Evolutionary conservation across 2,113 vertebrate genomes (phyloP).

Genomic region (Oncorhynchus tshawytscha): DNA sequence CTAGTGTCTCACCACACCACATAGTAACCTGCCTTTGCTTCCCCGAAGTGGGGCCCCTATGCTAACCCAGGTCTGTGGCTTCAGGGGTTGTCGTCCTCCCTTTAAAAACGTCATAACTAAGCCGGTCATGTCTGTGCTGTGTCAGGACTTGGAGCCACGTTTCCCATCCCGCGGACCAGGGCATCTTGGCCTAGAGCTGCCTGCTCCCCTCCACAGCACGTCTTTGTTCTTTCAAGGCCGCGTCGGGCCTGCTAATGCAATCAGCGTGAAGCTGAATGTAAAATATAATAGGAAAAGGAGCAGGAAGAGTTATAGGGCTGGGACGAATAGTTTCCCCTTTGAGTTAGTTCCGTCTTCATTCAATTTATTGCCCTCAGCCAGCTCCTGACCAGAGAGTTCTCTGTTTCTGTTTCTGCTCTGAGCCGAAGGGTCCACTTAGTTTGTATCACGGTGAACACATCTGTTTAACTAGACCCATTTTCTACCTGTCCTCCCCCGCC

Average conservation of each 20-base stretch:
- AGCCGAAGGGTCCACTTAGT: slow-evolving; percentile 33
- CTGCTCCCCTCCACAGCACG: not conserved
- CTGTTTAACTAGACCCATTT: not conserved
- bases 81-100: slow-evolving; percentile 2
- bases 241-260: slow-evolving; percentile 67
- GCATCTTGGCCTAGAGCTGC: too few species aligned
- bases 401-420: slow-evolving; percentile 42
- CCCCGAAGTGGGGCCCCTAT: not conserved
- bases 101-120: slow-evolving; percentile 2
- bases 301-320: slow-evolving; percentile 66
- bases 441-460: slow-evolving; percentile 42
- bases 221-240: slow-evolving; percentile 68
- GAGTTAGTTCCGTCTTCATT: slow-evolving; percentile 69
- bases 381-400: slow-evolving; percentile 53
- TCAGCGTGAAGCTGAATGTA: slow-evolving; percentile 65
- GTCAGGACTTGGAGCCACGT: not conserved
- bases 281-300: slow-evolving; percentile 65
- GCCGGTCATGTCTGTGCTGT: not conserved
- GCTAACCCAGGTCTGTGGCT: slow-evolving; percentile 6
- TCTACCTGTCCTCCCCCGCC: not conserved
- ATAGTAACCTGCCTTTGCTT: too few species aligned
- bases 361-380: slow-evolving; percentile 65
- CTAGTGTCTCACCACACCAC: too few species aligned
- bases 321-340: slow-evolving; percentile 70
- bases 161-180: not conserved